phyloP scores from a whole-genome alignment of 2,888 invertebrate genomes.

The Byasa hedistus region DNA sequence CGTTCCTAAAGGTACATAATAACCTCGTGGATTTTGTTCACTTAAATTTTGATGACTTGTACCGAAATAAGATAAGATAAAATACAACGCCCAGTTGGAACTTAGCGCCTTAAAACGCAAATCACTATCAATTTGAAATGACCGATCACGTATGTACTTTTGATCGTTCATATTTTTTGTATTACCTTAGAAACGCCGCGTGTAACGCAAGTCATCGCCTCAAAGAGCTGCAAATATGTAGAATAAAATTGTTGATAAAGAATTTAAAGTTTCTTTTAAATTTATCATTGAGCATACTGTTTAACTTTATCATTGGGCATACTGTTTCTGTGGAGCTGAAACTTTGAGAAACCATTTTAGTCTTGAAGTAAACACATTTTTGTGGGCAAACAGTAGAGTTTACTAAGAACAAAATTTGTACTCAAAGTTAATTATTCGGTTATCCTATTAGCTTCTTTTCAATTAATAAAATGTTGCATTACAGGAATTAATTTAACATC shows the following conservation, averaged over 20 bases:
- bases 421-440: no score
- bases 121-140: conserved; percentile 5
- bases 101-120: conserved; percentile 3
- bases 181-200: not conserved
- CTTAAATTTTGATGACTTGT: not conserved
- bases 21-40: not conserved
- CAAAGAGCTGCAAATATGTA: not conserved
- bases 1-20: no score
- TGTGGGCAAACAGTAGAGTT: no score
- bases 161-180: conserved; percentile 9
- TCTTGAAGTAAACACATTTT: no score
- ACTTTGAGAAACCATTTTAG: no score
- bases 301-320: no score
- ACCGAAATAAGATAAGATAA: not conserved
- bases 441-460: no score
- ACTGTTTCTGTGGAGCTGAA: no score
- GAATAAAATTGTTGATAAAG: not conserved
- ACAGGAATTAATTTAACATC: no score
- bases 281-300: not conserved
- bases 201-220: conserved; percentile 1
- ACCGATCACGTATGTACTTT: not conserved
- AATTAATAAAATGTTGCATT: no score
- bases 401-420: no score
- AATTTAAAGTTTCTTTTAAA: not conserved
- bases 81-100: not conserved